phyloP scores from a whole-genome alignment of 2,113 vertebrate genomes.

The Myotis davidii region DNA sequence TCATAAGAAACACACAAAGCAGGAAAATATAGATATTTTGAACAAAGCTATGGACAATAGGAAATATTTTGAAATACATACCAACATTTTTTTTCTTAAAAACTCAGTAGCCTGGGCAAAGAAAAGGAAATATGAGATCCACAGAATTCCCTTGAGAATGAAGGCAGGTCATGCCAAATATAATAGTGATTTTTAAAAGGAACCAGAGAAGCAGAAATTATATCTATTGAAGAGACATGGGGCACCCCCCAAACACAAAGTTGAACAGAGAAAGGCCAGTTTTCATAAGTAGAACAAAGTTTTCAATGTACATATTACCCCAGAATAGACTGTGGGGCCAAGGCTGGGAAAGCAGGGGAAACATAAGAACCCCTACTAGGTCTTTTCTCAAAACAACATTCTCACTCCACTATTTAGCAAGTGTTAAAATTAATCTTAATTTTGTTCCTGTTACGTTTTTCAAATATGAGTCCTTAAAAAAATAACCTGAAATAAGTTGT shows the following conservation, averaged over 20 bases:
- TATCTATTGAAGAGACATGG: background rate
- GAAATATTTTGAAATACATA: background rate
- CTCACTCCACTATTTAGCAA: background rate
- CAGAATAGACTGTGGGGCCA: background rate
- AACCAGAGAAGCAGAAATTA: background rate
- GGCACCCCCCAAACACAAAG: background rate
- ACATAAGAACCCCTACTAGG: background rate
- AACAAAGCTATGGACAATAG: background rate
- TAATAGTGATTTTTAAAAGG: background rate
- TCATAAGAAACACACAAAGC: background rate
- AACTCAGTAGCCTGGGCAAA: background rate
- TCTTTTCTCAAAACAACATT: background rate
- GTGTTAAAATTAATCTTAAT: slow-evolving; percentile 58
- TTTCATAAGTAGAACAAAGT: background rate
- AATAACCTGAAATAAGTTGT: slow-evolving; percentile 72
- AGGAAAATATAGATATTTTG: background rate
- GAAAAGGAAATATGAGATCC: background rate
- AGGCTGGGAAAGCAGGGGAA: background rate
- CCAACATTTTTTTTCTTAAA: slow-evolving; percentile 20
- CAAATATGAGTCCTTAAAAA: slow-evolving; percentile 41
- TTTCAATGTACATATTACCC: background rate
- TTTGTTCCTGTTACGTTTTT: slow-evolving; percentile 59
- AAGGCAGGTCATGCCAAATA: background rate
- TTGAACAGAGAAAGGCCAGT: background rate
- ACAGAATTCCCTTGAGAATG: background rate